These are phyloP conservation scores for Ormyrus labotus DNA, from an alignment of 2,888 invertebrate genomes.

Conservation along the genomic window DNA sequence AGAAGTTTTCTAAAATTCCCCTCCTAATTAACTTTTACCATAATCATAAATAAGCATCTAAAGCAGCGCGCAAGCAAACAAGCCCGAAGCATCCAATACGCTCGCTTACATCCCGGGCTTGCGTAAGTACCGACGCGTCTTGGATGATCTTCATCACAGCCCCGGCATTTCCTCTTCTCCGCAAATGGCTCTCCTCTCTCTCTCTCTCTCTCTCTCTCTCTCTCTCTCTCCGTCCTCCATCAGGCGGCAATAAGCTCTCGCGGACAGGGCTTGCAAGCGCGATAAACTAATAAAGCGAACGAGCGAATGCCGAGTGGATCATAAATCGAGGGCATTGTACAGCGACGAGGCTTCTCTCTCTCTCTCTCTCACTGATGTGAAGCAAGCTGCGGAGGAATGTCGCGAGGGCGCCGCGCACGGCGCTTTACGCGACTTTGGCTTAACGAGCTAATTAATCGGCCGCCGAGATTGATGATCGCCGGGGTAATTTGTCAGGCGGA, in stretches of 20 bases:
- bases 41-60: too few species aligned
- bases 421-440: conserved; percentile 27
- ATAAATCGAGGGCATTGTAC: conserved; percentile 35
- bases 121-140: too few species aligned
- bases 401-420: conserved; percentile 4
- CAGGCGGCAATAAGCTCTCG: background rate
- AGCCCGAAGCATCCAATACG: too few species aligned
- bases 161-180: too few species aligned
- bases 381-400: conserved; percentile 3
- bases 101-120: too few species aligned
- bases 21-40: too few species aligned
- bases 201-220: background rate
- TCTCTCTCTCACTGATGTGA: too few species aligned
- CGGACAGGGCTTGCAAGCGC: background rate
- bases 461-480: conserved; percentile 38
- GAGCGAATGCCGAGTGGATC: conserved; percentile 31
- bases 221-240: background rate
- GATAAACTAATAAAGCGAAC: conserved; percentile 41
- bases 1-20: too few species aligned
- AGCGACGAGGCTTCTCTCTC: background rate
- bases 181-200: background rate
- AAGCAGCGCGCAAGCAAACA: too few species aligned
- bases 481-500: conserved; percentile 41
- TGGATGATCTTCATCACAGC: too few species aligned
- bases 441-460: conserved; percentile 50